Base-by-base conservation (phyloP, 2,797 vertebrate species). In the Sebastes taczanowskii region DNA sequence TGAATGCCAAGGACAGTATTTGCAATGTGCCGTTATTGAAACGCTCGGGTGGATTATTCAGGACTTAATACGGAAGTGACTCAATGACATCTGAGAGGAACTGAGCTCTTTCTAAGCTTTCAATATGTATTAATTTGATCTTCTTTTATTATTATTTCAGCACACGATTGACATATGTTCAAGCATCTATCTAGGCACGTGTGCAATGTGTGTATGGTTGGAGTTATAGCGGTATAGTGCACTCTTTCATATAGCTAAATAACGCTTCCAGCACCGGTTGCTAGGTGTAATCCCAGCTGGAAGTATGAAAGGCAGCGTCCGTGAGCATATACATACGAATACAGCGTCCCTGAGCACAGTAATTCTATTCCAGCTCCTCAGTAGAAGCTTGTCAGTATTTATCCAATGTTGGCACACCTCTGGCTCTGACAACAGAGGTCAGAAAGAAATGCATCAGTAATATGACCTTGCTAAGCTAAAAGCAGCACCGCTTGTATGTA, bases 1-100 rank as follows among this genome's bases (percentile, higher is more conserved):
- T 85, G 86, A 92, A 95, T 95, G 94, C 95, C 94, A 96, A 95
- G 94, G 94, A 95, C 91, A 83, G 77, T 82, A 86, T 93, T 86
- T 68, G 81, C 80, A 80, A 71, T 55, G 86, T 77, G 81, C 61
- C 32, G 20, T 79, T 73, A 81, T 67, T 83, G 86, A 88, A 87
- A 87, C 62, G 68, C 86, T 83, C 2, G 66, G 71, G 61, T 83
- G 74, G 82, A 89, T 89, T 69, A 80, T 74, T 59, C 53, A 18
- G 77, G 64, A 81, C 69, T 73, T 88, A 49, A 72, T 35, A 34
- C 52, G 20, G 59, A 66, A 77, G 66, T 16, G 25, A 83, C 74
- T 78, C 71, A 35, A 35, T 74, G 85, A 78, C 70, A 16, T 80
- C 35, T 77, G 49, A 68, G 53, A 72, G 25, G 23, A 69, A 59